phyloP scores from a whole-genome alignment of 2,797 vertebrate species.

The Argya squamiceps region DNA sequence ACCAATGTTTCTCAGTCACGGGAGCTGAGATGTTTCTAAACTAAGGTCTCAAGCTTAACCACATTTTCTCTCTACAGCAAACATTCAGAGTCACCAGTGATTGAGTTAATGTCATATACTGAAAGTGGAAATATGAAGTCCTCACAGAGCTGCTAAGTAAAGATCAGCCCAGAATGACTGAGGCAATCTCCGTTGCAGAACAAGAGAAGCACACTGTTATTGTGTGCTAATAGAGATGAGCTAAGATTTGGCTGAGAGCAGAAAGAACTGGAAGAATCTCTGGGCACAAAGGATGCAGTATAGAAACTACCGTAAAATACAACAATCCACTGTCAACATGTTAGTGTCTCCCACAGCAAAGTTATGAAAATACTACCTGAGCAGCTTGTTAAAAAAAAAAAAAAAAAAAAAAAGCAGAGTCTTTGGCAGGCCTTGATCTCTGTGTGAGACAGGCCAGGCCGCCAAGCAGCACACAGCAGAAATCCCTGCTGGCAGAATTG shows the following conservation, averaged over 20 bases:
- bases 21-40: background rate
- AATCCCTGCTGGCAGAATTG: slow-evolving; percentile 13
- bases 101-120: background rate
- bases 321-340: background rate
- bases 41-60: background rate
- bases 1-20: background rate
- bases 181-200: background rate
- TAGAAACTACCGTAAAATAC: background rate
- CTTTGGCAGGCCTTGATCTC: slow-evolving; percentile 10
- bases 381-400: background rate
- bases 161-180: background rate
- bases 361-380: background rate
- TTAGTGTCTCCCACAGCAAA: background rate
- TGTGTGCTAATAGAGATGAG: background rate
- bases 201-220: background rate
- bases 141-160: background rate
- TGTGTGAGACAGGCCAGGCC: background rate
- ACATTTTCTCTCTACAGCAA: background rate
- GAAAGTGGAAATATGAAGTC: background rate
- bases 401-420: background rate
- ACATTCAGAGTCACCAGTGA: background rate
- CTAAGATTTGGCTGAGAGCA: background rate
- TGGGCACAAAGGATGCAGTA: background rate
- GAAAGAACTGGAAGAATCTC: background rate
- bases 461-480: background rate